Base-by-base conservation (phyloP, 2,888 invertebrate species). In the Syrista parreyssii region DNA sequence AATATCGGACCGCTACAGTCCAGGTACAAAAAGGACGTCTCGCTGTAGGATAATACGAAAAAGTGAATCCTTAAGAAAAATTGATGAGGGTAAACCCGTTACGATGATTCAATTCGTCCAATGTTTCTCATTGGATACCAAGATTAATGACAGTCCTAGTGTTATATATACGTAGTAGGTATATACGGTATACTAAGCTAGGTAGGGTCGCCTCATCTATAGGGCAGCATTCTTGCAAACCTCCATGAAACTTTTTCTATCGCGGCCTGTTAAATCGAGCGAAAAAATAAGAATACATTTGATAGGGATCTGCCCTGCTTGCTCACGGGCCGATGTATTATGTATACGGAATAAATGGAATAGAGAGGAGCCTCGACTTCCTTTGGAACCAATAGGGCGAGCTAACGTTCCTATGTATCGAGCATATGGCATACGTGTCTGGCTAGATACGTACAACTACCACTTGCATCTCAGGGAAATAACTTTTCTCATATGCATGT, bases 281-380 rank as follows among this genome's bases (percentile, higher is more conserved):
- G 86, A 85, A 84, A 86, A 87, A 88, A 89, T 88, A 87, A 88
- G 89, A 88, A 89, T 88, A 85, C 85, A 82, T 82, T 79, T 84
- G 83, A 84, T 81, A 83, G 86, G 83, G 82, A 83, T 85, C 80
- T 82, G 84, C 82, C 76, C 75, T 75, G 82, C 78, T 83, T 81
- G 80, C 81, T 84, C 82, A 82, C 81, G 81, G 83, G 83, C 83
- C 86, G 86, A 89, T 89, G 86, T 88, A 89, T 89, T 88, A 89
- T 89, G 88, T 89, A 89, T 89, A 87, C 87, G 83, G 87, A 86
- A 89, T 89, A 89, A 89, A 88, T 89, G 85, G 88, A 86, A 88
- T 83, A 85, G 74, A 80, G 78, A 75, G 79, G 84, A 85, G 86
- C 81, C 79, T 76, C 74, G 81, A 78, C 83, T 86, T 88, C 88